Percentiles rank a stretch among this genome's conserved stretches.
Conservation (phyloP, 2,888 invertebrate genomes). For the Eilema depressum region DNA sequence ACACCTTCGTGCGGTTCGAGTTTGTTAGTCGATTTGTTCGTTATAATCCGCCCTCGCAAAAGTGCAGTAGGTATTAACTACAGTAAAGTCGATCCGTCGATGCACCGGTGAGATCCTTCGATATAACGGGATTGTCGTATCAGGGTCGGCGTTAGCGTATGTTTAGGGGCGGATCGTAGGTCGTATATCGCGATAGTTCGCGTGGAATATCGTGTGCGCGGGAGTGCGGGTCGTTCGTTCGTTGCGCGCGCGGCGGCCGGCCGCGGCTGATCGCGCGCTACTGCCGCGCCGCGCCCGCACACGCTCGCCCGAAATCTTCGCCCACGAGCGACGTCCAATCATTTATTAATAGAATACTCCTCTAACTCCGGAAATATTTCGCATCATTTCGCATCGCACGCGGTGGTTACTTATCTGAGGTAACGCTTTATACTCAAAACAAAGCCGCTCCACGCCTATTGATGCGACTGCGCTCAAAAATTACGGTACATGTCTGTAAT, state of each 20-base stretch:
- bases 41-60: conserved; percentile 85
- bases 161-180: conserved; percentile 70
- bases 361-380: conserved; percentile 87
- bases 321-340: conserved; percentile 84
- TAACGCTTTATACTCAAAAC: conserved; percentile 62
- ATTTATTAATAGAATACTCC: conserved; percentile 86
- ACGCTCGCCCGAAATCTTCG: conserved; percentile 80
- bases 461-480: conserved; percentile 10
- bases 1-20: conserved; percentile 85
- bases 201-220: conserved; percentile 75
- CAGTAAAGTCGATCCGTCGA: conserved; percentile 68
- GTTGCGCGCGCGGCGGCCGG: conserved; percentile 85
- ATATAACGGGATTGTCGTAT: conserved; percentile 45
- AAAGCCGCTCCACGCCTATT: conserved; percentile 40
- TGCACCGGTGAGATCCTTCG: conserved; percentile 48
- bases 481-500: neutral
- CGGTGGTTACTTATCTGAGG: conserved; percentile 77
- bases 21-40: conserved; percentile 86
- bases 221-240: conserved; percentile 87
- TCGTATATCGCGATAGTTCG: conserved; percentile 71
- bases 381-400: conserved; percentile 85
- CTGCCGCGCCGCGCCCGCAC: conserved; percentile 74
- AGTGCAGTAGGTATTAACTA: conserved; percentile 66
- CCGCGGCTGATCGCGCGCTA: conserved; percentile 86
- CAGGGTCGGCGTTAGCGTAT: conserved; percentile 44